Conservation (phyloP, 1,140 invertebrate species). For the Lepidurus packardi region DNA sequence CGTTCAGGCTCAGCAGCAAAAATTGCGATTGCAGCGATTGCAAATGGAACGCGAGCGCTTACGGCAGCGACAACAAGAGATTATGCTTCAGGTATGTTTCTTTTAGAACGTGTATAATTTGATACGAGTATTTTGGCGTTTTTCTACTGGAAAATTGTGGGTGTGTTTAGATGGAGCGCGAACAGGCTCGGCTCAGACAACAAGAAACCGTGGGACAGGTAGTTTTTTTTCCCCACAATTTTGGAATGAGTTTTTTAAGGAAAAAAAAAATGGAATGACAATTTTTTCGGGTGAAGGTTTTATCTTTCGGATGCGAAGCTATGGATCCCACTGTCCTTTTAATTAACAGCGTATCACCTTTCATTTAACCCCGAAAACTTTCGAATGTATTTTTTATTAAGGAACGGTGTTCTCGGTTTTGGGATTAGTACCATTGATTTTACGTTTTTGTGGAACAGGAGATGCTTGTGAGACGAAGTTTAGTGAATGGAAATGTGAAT, state of each 20-base stretch:
- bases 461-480: conserved; percentile 18
- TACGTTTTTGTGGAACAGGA: not conserved
- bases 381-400: not conserved
- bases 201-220: conserved; percentile 62
- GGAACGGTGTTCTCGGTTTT: not conserved
- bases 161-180: conserved; percentile 31
- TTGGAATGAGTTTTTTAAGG: conserved; percentile 2
- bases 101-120: not conserved
- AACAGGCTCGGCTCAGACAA: conserved; percentile 46
- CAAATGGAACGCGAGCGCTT: conserved; percentile 80
- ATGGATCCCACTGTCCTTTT: not conserved
- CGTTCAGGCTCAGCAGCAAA: conserved; percentile 65
- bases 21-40: conserved; percentile 70
- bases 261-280: not conserved
- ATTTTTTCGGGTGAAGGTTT: not conserved
- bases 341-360: not conserved
- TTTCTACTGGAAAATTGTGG: conserved; percentile 16
- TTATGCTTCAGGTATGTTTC: conserved; percentile 65
- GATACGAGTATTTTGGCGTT: conserved; percentile 22
- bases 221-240: conserved; percentile 23
- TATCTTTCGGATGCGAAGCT: no score
- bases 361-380: not conserved
- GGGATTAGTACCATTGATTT: not conserved
- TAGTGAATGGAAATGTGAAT: not conserved
- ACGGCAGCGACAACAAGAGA: conserved; percentile 80